Evolutionary conservation across 2,797 vertebrate genomes (phyloP).

Genomic region (Rachycentron canadum): DNA sequence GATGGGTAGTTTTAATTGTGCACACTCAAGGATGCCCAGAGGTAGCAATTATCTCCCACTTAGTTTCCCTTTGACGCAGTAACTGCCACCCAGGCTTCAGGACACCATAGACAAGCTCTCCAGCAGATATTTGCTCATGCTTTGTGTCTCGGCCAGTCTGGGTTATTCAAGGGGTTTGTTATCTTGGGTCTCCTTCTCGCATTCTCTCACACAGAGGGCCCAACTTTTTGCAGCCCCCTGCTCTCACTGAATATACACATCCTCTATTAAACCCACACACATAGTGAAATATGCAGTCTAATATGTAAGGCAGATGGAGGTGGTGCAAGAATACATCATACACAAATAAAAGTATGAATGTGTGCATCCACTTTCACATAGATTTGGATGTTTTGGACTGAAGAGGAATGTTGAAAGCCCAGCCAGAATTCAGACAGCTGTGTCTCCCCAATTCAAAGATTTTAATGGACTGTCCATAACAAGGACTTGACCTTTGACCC

Average conservation of each 20-base stretch:
- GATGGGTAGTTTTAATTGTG: constrained; percentile 53
- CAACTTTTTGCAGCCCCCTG: constrained; percentile 47
- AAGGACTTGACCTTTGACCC: constrained; percentile 75
- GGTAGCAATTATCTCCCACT: constrained; percentile 43
- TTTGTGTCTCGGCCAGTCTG: constrained; percentile 75
- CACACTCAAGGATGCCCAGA: constrained; percentile 28
- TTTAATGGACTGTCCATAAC: constrained; percentile 71
- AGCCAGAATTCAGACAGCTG: constrained; percentile 58
- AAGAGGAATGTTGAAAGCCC: constrained; percentile 59
- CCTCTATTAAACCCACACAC: constrained; percentile 27
- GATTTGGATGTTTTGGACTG: constrained; percentile 43
- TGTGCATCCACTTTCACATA: constrained; percentile 22
- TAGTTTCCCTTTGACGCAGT: constrained; percentile 58
- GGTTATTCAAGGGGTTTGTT: constrained; percentile 81
- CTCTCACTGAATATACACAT: constrained; percentile 62
- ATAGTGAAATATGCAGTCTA: constrained; percentile 7
- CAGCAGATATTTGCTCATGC: constrained; percentile 79
- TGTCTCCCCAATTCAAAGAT: constrained; percentile 51
- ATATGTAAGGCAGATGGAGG: constrained; percentile 10
- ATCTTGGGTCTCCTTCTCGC: constrained; percentile 75
- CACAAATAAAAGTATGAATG: background rate
- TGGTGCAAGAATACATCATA: background rate
- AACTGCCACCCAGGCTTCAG: constrained; percentile 56
- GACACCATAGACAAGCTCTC: constrained; percentile 62
- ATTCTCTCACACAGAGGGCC: constrained; percentile 64